A percentile compares a stretch with the other conserved stretches of the same genome.
Evolutionary conservation across 1,140 invertebrate species (phyloP).

Genomic region (Xylocopa sonorina): DNA sequence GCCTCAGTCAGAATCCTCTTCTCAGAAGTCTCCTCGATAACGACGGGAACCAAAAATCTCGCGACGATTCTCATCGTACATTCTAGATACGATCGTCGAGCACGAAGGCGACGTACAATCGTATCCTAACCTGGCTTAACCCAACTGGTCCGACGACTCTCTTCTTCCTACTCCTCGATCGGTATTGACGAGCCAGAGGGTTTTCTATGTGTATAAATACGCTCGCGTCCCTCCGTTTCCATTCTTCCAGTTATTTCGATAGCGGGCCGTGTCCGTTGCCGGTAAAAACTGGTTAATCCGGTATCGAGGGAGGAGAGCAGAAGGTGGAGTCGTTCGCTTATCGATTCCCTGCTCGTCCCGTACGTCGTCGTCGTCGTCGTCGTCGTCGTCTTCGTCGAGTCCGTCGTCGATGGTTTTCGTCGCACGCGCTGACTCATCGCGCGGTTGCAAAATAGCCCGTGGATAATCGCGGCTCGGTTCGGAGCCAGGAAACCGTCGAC

Average conservation of each 20-base stretch:
- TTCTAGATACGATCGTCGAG: no score
- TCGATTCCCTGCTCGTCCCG: conserved; percentile 14
- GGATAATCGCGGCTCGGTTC: conserved; percentile 3
- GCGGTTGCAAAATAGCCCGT: conserved; percentile 35
- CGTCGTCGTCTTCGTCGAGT: not conserved
- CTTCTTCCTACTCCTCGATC: not conserved
- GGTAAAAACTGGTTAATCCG: conserved; percentile 44
- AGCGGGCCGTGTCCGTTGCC: conserved; percentile 11
- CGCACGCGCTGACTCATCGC: conserved; percentile 25
- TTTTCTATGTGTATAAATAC: not conserved
- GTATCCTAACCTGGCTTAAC: no score
- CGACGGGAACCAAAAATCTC: no score
- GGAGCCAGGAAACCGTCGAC: not conserved
- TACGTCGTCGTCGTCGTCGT: not conserved
- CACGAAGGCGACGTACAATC: no score
- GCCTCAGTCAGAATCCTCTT: no score
- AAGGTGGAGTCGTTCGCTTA: conserved; percentile 35
- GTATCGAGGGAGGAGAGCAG: conserved; percentile 4
- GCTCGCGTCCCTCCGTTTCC: not conserved
- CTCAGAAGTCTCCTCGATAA: no score
- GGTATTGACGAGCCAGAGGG: not conserved
- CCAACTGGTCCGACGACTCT: no score
- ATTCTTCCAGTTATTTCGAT: conserved; percentile 15
- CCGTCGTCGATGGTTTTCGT: conserved; percentile 10
- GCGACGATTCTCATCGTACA: no score